These are phyloP conservation scores for Pachypanchax playfairii DNA, from an alignment of 2,113 vertebrate species.

Conservation along the genomic window DNA sequence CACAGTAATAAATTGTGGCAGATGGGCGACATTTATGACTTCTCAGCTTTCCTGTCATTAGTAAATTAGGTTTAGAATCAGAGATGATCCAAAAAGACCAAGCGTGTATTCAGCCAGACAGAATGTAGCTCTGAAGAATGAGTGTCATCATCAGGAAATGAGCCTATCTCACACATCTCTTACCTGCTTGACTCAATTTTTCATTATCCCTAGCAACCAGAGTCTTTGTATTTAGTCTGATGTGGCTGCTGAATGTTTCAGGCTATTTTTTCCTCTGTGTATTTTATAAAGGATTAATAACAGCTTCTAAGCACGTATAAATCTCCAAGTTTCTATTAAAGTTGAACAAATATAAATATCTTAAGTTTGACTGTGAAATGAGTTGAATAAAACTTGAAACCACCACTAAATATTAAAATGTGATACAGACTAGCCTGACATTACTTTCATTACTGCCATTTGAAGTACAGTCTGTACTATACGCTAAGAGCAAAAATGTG, in stretches of 20 bases:
- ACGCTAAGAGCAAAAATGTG: slow-evolving; percentile 44
- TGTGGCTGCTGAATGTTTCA: slow-evolving; percentile 12
- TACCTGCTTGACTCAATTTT: slow-evolving; percentile 29
- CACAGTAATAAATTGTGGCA: slow-evolving; percentile 70
- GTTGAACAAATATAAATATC: slow-evolving; percentile 8
- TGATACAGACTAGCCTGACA: slow-evolving; percentile 34
- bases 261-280: slow-evolving; percentile 9
- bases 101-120: slow-evolving; percentile 50
- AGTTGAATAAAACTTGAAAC: slow-evolving; percentile 7
- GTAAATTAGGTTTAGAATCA: slow-evolving; percentile 75
- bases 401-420: slow-evolving; percentile 33
- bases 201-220: slow-evolving; percentile 24
- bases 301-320: not conserved
- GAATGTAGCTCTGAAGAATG: slow-evolving; percentile 55
- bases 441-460: slow-evolving; percentile 16
- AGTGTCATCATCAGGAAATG: slow-evolving; percentile 65
- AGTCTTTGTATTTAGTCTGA: slow-evolving; percentile 30
- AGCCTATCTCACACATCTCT: slow-evolving; percentile 55
- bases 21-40: slow-evolving; percentile 76
- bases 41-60: slow-evolving; percentile 76
- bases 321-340: slow-evolving; percentile 20
- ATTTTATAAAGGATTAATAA: slow-evolving; percentile 15
- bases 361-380: slow-evolving; percentile 15
- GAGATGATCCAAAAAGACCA: slow-evolving; percentile 54
- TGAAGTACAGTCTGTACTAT: slow-evolving; percentile 29